phyloP scores from a whole-genome alignment of 2,888 invertebrate species.

The Clusia tigrina region DNA sequence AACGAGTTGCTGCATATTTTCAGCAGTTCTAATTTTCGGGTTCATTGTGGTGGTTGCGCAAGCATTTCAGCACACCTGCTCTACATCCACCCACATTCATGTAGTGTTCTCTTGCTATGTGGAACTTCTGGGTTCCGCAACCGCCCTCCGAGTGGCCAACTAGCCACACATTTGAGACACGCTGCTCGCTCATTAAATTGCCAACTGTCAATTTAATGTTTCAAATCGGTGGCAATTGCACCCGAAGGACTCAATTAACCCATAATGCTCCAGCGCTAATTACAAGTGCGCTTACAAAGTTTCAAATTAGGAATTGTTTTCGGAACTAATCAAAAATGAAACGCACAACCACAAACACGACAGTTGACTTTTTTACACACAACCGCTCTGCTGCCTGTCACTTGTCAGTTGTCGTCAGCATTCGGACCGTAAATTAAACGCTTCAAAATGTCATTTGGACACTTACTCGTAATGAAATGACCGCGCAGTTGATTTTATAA shows the following conservation, averaged over 20 bases:
- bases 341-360: slow-evolving; percentile 29
- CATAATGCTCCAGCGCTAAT: no score
- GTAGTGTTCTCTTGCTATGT: no score
- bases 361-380: slow-evolving; percentile 42
- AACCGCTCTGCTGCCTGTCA: slow-evolving; percentile 18
- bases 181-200: slow-evolving; percentile 11
- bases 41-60: no score
- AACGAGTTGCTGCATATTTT: no score
- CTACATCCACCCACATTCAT: no score
- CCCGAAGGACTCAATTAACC: slow-evolving; percentile 42
- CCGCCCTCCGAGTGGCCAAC: no score
- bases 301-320: slow-evolving; percentile 13
- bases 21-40: no score
- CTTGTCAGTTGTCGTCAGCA: slow-evolving; percentile 44
- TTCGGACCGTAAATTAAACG: slow-evolving; percentile 52
- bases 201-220: slow-evolving; percentile 8
- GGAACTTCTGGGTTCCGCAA: no score
- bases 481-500: slow-evolving; percentile 39
- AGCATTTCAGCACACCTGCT: no score
- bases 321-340: slow-evolving; percentile 51
- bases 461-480: slow-evolving; percentile 6
- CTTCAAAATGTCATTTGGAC: slow-evolving; percentile 16
- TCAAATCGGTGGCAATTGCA: slow-evolving; percentile 37
- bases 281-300: slow-evolving; percentile 13
- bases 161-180: no score